Base-by-base conservation (phyloP, 2,888 invertebrate genomes). In the Trichacis sp. region DNA sequence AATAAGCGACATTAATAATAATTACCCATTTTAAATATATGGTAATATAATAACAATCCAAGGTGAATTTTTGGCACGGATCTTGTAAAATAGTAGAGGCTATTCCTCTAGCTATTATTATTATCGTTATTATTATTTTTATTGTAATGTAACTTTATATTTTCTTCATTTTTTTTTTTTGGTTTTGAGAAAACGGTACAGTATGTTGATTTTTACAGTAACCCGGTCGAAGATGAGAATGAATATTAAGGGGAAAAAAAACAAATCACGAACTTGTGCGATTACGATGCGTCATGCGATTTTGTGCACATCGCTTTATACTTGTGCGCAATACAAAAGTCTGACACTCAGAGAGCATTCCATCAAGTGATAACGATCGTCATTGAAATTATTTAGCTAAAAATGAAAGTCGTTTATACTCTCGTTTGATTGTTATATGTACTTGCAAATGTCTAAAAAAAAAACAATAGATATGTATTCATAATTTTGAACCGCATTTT, bases 121-220 rank as follows among this genome's bases (percentile, higher is more conserved):
- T 74, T 74, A 71, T 65, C 20, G 29, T 55, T 50, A 65, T 49
- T 50, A 55, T 18, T 49, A 54, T 64, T 73, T 77, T 38, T 20
- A 61, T 61, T 50, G 42, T 33, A 6, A 6, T n/a, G 33, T 11
- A 20, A 48, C 30, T 48, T 48, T 73, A 76, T 77, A 78, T 15
- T 33, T 18, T 6, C 17, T 5, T 43, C 19, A 18, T 19, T 78
- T 76, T 79, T 77, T 77, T 80, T 79, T 74, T 76, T 80, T 80
- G 80, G 79, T 79, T 80, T 78, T 82, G n/a, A n/a, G n/a, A n/a
- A n/a, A n/a, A n/a, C n/a, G n/a, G n/a, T n/a, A n/a, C n/a, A n/a
- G 82, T 82, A 84, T 83, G 83, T 82, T 83, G 80, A 82, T 83
- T 84, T 81, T 81, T 82, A 81, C 77, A 74, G 81, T 77, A 79